Evolutionary conservation across 2,113 vertebrate genomes (phyloP).

Genomic region (Salminus brasiliensis): DNA sequence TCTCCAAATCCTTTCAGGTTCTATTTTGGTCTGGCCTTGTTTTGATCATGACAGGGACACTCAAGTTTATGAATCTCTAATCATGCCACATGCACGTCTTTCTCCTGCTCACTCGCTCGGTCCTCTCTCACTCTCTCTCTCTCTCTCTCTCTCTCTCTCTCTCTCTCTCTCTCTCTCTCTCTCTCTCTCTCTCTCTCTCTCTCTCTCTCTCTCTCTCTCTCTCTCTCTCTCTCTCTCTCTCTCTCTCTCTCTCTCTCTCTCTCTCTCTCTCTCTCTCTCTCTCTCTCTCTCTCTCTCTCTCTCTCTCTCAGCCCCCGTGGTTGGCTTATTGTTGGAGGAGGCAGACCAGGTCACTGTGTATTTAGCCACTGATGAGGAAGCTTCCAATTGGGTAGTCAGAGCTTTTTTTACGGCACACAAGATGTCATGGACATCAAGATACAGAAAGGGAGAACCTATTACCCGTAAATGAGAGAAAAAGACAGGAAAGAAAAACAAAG

Average conservation of each 20-base stretch:
- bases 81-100: slow-evolving; percentile 33
- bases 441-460: too few relatives aligned
- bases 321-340: slow-evolving; percentile 37
- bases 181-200: too few relatives aligned
- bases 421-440: background rate
- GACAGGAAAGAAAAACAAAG: too few relatives aligned
- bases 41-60: slow-evolving; percentile 52
- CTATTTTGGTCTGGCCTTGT: slow-evolving; percentile 45
- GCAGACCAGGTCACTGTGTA: slow-evolving; percentile 26
- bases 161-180: too few relatives aligned
- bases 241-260: slow-evolving; percentile 6
- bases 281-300: background rate
- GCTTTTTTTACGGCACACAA: background rate
- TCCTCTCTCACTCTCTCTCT: background rate
- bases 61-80: slow-evolving; percentile 54
- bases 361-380: slow-evolving; percentile 11
- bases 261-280: too few relatives aligned
- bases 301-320: background rate
- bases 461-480: too few relatives aligned
- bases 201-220: background rate
- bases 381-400: background rate
- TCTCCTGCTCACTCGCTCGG: background rate
- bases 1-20: slow-evolving; percentile 48
- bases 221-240: slow-evolving; percentile 2
- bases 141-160: too few relatives aligned